Conservation (phyloP, 2,888 invertebrate species). For the Macrosiphum euphorbiae region DNA sequence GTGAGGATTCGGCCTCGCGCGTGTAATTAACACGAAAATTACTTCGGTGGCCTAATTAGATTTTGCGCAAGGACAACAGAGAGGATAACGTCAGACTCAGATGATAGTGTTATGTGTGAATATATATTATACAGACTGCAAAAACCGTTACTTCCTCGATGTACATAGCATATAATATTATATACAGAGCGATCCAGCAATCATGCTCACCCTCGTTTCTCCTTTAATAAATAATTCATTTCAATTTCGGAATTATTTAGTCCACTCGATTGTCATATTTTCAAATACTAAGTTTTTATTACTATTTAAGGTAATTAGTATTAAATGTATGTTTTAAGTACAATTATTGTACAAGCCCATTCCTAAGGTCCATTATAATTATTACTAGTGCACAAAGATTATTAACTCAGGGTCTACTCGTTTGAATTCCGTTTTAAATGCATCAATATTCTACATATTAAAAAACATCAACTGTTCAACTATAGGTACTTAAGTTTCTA, state of each 20-base stretch:
- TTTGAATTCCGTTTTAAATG: background rate
- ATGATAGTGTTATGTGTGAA: background rate
- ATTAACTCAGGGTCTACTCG: background rate
- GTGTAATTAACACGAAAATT: constrained; percentile 36
- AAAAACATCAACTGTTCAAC: background rate
- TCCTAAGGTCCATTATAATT: background rate
- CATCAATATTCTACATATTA: background rate
- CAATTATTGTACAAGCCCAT: background rate
- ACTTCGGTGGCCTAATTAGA: constrained; percentile 29
- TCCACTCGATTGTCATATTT: background rate
- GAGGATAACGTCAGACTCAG: background rate
- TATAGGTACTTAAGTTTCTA: background rate
- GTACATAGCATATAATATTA: background rate
- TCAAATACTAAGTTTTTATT: background rate
- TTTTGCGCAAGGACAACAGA: constrained; percentile 6
- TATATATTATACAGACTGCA: background rate
- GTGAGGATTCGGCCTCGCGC: background rate
- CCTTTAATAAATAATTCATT: background rate
- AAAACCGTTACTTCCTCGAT: background rate
- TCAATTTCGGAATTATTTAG: background rate
- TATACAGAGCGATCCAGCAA: background rate
- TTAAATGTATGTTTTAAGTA: background rate
- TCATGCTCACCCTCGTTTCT: background rate
- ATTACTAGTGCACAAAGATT: background rate
- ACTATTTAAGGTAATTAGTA: background rate